A percentile compares a stretch with the other conserved stretches of the same genome.
phyloP scores from a whole-genome alignment of 1,140 invertebrate species.

The Polypedilum pembai region DNA sequence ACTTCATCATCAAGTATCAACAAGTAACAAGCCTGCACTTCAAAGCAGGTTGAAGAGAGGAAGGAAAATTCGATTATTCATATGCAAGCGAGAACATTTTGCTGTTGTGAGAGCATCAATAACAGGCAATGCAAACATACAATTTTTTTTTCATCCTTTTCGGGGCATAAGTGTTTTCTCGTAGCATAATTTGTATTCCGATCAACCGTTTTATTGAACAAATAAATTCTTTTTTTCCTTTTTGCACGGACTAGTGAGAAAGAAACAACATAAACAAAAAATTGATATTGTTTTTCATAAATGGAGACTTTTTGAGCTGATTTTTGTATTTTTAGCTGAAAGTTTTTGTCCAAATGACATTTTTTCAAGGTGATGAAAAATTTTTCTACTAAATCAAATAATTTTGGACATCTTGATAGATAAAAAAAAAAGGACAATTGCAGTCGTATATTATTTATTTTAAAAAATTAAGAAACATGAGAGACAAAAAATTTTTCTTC shows the following conservation, averaged over 20 bases:
- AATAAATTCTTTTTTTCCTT: not conserved
- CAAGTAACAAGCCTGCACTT: slow-evolving; percentile 10
- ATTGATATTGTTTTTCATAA: no score
- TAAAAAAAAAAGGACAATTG: no score
- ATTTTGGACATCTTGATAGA: no score
- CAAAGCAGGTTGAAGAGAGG: not conserved
- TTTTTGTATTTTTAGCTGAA: no score
- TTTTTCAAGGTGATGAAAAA: no score
- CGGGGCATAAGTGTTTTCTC: not conserved
- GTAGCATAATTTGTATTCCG: slow-evolving; percentile 12
- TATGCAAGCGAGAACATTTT: not conserved
- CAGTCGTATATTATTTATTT: no score
- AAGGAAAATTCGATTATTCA: slow-evolving; percentile 14
- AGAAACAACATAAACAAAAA: no score
- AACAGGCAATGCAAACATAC: slow-evolving; percentile 6
- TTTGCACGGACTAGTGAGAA: not conserved
- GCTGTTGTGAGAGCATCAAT: not conserved
- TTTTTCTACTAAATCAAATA: no score
- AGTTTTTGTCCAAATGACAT: no score
- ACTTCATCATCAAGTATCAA: not conserved
- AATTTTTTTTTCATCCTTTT: not conserved
- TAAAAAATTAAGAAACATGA: no score
- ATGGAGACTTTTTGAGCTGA: no score
- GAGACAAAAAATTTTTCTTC: no score
- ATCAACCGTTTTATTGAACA: slow-evolving; percentile 12